Evolutionary conservation across 2,113 vertebrate species (phyloP), one percentile per base, ranked within the genome.

Genomic region (Pagrus major): DNA sequence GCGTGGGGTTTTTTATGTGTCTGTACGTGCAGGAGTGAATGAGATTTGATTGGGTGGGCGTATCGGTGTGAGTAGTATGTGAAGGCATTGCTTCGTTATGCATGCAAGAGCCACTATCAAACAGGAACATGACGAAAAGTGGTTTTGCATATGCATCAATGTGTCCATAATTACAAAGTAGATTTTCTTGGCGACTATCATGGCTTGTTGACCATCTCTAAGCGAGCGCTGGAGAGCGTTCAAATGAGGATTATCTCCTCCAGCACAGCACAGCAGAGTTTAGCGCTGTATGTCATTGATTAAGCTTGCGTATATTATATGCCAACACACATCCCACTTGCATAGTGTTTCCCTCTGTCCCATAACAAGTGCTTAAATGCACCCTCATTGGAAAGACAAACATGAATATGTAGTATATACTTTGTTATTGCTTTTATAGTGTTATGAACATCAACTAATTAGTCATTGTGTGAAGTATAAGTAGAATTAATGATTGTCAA

Each of bases 11-110:
- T 54, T 64, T 82, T 84, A 71, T 83, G 71, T 83, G 84, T 79
- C 69, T 81, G 64, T 77, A 67, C 80, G 69, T 81, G 77, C 58
- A 72, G 35, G 79, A 81, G 47, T 92, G 89, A 91, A 93, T 90
- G 86, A 73, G 85, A 86, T 93, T 91, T 87, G 89, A 91, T 91
- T 92, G 80, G 76, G 90, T 91, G 90, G 91, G 91, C 71, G 88
- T 89, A 84, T 88, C 76, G 54, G 78, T 64, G 79, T 87, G 87
- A 80, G 81, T 81, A 67, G 86, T 59, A 83, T 83, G 82, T 78
- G 68, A 88, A 75, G 76, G 80, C 76, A 83, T 67, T 56, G 58
- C 79, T 85, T 85, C 46, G 66, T 89, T 88, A 77, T 86, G 82
- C 79, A 89, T 89, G 85, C 84, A 78, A 69, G 76, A 78, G 58